Percentiles rank a stretch among this genome's conserved stretches.
phyloP scores from a whole-genome alignment of 1,140 invertebrate species.

The Hycleus phaleratus region DNA sequence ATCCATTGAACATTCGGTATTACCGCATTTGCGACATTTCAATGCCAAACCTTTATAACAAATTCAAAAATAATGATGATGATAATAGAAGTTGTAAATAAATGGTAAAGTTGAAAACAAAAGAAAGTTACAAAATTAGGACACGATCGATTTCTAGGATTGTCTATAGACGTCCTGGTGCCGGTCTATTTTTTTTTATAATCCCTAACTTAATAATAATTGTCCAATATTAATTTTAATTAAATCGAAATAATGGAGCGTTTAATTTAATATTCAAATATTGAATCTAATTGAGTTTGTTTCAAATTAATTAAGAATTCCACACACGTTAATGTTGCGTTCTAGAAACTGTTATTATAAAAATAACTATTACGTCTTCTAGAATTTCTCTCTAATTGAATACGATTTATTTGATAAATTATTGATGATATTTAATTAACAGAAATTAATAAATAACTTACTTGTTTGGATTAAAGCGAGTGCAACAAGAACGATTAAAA shows the following conservation, averaged over 20 bases:
- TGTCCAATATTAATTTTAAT: too few species aligned
- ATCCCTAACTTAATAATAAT: too few species aligned
- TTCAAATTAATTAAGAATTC: background rate
- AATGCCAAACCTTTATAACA: slow-evolving; percentile 6
- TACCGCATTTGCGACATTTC: background rate
- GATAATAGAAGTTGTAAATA: background rate
- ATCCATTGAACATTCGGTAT: background rate
- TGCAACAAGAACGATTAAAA: slow-evolving; percentile 1
- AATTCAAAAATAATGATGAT: background rate
- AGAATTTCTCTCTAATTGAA: too few species aligned
- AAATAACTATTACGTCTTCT: background rate
- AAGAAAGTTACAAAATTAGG: background rate
- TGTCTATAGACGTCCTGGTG: background rate
- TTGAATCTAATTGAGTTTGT: too few species aligned
- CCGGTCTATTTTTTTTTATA: slow-evolving; percentile 11
- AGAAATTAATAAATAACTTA: slow-evolving; percentile 10
- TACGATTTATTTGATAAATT: background rate
- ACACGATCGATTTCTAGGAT: slow-evolving; percentile 1
- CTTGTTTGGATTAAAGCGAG: slow-evolving; percentile 5
- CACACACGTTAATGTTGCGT: background rate
- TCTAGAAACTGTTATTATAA: slow-evolving; percentile 17
- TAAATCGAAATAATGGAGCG: too few species aligned
- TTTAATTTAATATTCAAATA: too few species aligned
- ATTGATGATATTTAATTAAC: background rate
- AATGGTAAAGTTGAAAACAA: background rate